These are phyloP conservation scores for Synergus japonicus DNA, from an alignment of 2,888 invertebrate species.

Conservation along the genomic window DNA sequence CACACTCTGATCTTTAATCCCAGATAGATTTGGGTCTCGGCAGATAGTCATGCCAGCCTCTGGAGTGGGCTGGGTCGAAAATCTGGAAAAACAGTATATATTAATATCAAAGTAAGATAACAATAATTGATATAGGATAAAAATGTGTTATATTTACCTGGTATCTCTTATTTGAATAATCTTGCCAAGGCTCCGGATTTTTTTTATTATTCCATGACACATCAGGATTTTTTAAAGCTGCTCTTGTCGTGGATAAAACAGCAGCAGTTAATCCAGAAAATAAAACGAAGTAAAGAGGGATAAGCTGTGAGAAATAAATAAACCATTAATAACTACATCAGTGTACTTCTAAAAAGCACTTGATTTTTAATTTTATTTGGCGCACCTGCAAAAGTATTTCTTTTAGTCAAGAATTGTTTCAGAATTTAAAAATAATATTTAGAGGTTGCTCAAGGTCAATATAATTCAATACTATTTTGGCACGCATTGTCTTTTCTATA, in stretches of 20 bases:
- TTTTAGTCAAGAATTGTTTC: too few relatives aligned
- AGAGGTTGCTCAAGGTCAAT: too few relatives aligned
- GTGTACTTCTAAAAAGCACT: too few relatives aligned
- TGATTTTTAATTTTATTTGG: too few relatives aligned
- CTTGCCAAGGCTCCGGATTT: constrained; percentile 27
- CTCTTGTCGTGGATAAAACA: background rate
- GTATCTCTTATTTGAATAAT: background rate
- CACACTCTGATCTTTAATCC: background rate
- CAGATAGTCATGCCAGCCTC: background rate
- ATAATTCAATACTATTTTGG: too few relatives aligned
- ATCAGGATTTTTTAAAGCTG: background rate
- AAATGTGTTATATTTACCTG: background rate
- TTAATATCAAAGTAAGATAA: too few relatives aligned
- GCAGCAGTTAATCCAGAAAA: background rate
- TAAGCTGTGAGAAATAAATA: background rate
- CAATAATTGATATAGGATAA: background rate
- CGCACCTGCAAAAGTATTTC: too few relatives aligned
- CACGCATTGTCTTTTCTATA: too few relatives aligned
- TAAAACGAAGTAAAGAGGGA: background rate
- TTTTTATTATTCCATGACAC: background rate
- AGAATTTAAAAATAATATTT: too few relatives aligned
- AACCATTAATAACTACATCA: background rate
- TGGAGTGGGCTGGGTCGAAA: background rate
- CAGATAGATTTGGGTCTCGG: background rate
- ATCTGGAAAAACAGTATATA: background rate